Evolutionary conservation across 1,140 invertebrate genomes (phyloP), one percentile per base, ranked within the genome.

Genomic region (Leucophenga varia): DNA sequence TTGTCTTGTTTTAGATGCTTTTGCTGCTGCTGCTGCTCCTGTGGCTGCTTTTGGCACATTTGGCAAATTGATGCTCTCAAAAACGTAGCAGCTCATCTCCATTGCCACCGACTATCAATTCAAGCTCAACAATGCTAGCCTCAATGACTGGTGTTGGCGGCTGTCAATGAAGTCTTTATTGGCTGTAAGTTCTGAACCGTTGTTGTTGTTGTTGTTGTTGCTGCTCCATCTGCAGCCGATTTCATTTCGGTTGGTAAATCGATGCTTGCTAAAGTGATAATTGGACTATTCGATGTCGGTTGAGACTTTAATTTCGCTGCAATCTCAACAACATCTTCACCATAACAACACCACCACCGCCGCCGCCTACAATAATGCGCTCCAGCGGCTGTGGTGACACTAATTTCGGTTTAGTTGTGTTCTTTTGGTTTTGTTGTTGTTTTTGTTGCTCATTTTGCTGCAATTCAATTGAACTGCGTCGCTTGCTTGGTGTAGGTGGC

Each of bases 11-110:
- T n/a, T n/a, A n/a, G n/a, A n/a, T n/a, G n/a, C n/a, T n/a, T n/a
- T n/a, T n/a, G 30, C 36, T 31, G 35, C 41, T 3, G 7, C 38
- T 18, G 47, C 22, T 22, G 36, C 6, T 30, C 40, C 28, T 28
- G 28, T 18, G 19, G 31, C 13, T 18, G 10, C 19, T 37, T 3
- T 3, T 37, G 9, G 8, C 12, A 47, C 67, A 50, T 72, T 61
- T 14, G 69, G 69, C 50, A 72, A 46, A 31, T 72, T 58, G 50
- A 72, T 70, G 16, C 69, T 72, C 55, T 72, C 69, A 42, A 72
- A 61, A 38, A n/a, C n/a, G n/a, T 43, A 63, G 63, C 44, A 67
- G 56, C 43, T 57, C 63, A 51, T 63, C 40, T 12, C 22, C 22
- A 25, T 5, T 25, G 5, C 10, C 10, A 25, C 5, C 10, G 22